Evolutionary conservation across 1,140 invertebrate genomes (phyloP), one percentile per base, ranked within the genome.

Genomic region (Myzus persicae): DNA sequence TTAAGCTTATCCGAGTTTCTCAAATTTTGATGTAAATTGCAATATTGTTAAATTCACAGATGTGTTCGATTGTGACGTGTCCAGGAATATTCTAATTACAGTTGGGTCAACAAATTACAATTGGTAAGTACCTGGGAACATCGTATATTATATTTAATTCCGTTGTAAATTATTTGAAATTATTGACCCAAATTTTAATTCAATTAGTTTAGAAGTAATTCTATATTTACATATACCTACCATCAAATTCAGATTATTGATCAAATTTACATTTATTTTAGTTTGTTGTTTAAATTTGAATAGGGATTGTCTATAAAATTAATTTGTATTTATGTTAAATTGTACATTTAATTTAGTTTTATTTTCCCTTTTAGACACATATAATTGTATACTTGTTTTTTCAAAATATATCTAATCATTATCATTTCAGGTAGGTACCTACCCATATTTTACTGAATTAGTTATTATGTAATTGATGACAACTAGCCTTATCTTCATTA

Each of bases 51-150:
- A 51, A 88, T 51, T 51, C 36, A 51, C 40, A 18, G 31, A 88
- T 44, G 42, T 44, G 31, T 46, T 88, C n/a, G 31, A 40, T 89
- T 54, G 88, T 89, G 88, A 89, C 88, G 48, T 89, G 46, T 89
- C 20, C 9, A 3, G 88, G 38, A 89, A 89, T 9, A 36, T 51
- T 89, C 22, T 51, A 51, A 51, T 89, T 6, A 4, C n/a, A 20
- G 46, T 38, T 89, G 20, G 44, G 44, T 36, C n/a, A 42, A 54
- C 88, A 54, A 5, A 89, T 54, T 54, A 14, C 38, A 26, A 89
- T 89, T 89, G 48, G 88, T 89, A 89, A 89, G 88, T 87, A 5
- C n/a, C 7, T 76, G 36, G 44, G 6, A 46, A 87, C 20, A 46
- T 24, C 36, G 26, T 26, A 4, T 18, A 24, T 42, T 87, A 9